phyloP scores from a whole-genome alignment of 92 coral and sea anemone genomes.

The Epizoanthus rinbou region DNA sequence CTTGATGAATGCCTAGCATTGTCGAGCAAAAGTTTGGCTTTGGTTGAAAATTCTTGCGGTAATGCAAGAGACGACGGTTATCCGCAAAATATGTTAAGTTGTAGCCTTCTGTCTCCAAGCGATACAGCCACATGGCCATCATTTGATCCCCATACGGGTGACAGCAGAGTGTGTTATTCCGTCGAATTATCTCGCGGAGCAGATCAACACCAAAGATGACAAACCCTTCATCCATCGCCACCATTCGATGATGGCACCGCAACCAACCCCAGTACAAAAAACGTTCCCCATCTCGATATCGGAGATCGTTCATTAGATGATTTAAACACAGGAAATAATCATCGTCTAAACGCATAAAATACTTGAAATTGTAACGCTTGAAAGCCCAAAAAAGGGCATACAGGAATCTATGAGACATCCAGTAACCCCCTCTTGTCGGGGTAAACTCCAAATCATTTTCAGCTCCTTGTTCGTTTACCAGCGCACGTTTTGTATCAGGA shows the following conservation, averaged over 20 bases:
- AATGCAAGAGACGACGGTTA: constrained; percentile 49
- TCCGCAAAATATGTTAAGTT: constrained; percentile 60
- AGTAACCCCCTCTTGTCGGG: constrained; percentile 51
- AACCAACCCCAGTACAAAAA: constrained; percentile 63
- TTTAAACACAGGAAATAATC: constrained; percentile 71
- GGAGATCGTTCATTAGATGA: constrained; percentile 52
- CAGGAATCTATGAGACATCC: constrained; percentile 57
- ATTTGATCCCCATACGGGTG: constrained; percentile 63
- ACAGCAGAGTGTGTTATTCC: constrained; percentile 61
- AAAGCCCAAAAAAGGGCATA: constrained; percentile 58
- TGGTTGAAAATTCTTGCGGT: constrained; percentile 6
- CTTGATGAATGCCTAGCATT: constrained; percentile 59
- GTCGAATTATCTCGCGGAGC: constrained; percentile 47
- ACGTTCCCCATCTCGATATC: constrained; percentile 52
- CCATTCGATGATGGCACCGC: constrained; percentile 56
- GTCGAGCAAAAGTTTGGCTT: constrained; percentile 36
- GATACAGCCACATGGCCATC: constrained; percentile 64
- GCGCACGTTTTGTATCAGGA: constrained; percentile 1
- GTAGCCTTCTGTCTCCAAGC: constrained; percentile 52
- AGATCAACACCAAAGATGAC: constrained; percentile 50
- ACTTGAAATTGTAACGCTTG: constrained; percentile 56
- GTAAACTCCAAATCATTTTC: constrained; percentile 53
- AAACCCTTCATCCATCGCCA: constrained; percentile 70
- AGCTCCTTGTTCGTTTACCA: constrained; percentile 34
- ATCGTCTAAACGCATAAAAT: constrained; percentile 60